Conservation (phyloP, 2,888 invertebrate species). For the Erebia aethiops region DNA sequence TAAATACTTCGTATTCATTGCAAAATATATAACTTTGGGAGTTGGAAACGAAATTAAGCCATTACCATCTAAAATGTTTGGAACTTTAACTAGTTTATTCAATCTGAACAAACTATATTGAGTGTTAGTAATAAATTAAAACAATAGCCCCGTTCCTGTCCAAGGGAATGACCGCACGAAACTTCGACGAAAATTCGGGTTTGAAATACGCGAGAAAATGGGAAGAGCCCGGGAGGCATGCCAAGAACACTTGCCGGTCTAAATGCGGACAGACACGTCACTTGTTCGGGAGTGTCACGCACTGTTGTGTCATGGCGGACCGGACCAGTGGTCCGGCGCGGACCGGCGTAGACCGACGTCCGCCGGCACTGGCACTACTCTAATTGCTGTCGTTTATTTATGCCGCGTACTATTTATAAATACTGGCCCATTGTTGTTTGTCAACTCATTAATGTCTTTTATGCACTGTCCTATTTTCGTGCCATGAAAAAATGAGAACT, state of each 20-base stretch:
- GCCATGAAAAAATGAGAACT: constrained; percentile 17
- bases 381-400: constrained; percentile 52
- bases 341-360: constrained; percentile 3
- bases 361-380: constrained; percentile 44
- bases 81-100: not conserved
- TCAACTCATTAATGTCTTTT: constrained; percentile 36
- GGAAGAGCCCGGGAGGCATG: constrained; percentile 63
- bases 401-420: constrained; percentile 29
- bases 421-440: constrained; percentile 36
- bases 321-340: constrained; percentile 5
- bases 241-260: constrained; percentile 68
- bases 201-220: constrained; percentile 54
- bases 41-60: not conserved
- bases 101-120: constrained; percentile 1
- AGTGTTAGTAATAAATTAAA: constrained; percentile 9
- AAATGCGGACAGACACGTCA: constrained; percentile 72
- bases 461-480: constrained; percentile 31
- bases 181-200: constrained; percentile 48
- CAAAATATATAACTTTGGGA: not conserved
- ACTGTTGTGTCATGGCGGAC: constrained; percentile 29
- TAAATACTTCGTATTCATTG: no score
- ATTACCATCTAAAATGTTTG: not conserved
- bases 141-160: constrained; percentile 6
- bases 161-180: constrained; percentile 29
- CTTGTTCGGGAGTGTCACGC: constrained; percentile 53